Percentiles rank a stretch among this genome's conserved stretches.
phyloP scores from a whole-genome alignment of 2,797 vertebrate species.

The Hydrolagus colliei region DNA sequence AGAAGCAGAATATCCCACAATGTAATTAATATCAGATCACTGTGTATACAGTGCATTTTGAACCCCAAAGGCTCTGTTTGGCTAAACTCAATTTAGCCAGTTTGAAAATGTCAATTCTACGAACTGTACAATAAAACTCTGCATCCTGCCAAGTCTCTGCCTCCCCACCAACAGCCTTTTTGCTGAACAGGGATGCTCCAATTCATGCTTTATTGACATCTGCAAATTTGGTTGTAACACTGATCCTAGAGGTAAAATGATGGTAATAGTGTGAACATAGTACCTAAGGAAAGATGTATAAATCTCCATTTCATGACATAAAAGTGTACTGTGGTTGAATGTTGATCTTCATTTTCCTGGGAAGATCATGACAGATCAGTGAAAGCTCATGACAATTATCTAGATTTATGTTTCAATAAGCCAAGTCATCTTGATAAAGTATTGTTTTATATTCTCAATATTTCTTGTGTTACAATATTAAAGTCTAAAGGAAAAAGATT shows the following conservation, averaged over 20 bases:
- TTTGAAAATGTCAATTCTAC: too few species aligned
- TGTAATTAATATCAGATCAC: too few species aligned
- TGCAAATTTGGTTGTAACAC: not conserved
- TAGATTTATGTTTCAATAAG: constrained; percentile 25
- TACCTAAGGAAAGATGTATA: not conserved
- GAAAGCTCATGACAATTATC: constrained; percentile 4
- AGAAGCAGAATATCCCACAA: too few species aligned
- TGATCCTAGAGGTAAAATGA: not conserved
- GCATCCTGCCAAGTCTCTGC: too few species aligned
- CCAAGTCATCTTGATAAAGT: constrained; percentile 11
- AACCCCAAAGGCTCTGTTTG: too few species aligned
- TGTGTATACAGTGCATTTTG: too few species aligned
- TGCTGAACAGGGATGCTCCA: not conserved
- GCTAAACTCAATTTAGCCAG: too few species aligned
- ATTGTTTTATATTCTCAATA: too few species aligned
- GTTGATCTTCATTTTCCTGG: constrained; percentile 7
- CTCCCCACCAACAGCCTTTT: too few species aligned
- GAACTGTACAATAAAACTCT: too few species aligned
- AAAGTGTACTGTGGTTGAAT: not conserved
- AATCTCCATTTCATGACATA: not conserved
- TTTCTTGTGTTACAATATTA: too few species aligned
- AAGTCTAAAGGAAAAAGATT: not conserved
- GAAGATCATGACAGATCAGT: not conserved
- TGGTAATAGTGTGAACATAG: not conserved
- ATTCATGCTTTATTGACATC: not conserved